Evolutionary conservation across 2,113 vertebrate genomes (phyloP).

Genomic region (Pitta sordida): DNA sequence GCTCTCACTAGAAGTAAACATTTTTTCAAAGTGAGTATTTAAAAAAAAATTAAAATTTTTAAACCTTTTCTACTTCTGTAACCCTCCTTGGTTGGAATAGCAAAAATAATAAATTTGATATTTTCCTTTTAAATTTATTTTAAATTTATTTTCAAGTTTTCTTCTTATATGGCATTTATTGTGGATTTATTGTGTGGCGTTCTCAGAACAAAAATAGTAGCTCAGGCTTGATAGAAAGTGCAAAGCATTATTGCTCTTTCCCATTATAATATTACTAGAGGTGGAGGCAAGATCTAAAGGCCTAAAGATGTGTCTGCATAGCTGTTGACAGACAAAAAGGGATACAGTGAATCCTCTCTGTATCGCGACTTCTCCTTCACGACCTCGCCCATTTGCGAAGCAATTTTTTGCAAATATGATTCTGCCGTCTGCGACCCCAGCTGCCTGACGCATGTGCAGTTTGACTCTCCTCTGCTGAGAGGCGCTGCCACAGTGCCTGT

Average conservation of each 20-base stretch:
- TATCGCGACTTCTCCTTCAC: too few species aligned
- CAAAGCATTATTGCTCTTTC: background rate
- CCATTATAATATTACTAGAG: background rate
- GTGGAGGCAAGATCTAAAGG: background rate
- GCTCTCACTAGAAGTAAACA: background rate
- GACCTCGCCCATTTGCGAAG: too few species aligned
- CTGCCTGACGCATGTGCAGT: too few species aligned
- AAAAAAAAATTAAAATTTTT: background rate
- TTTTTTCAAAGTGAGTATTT: background rate
- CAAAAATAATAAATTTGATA: background rate
- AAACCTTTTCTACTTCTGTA: background rate
- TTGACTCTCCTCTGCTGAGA: too few species aligned
- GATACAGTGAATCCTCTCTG: too few species aligned
- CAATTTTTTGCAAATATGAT: too few species aligned
- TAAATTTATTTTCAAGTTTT: background rate
- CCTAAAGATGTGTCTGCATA: background rate
- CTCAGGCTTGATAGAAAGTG: background rate
- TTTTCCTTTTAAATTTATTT: background rate
- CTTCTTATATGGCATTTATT: background rate
- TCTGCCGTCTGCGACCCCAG: too few species aligned
- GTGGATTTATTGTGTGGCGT: too few species aligned
- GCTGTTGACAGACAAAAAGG: background rate
- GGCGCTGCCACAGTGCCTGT: too few species aligned
- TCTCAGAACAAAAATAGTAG: background rate
- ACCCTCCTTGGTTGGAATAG: accelerated